Percentiles rank a stretch among this genome's conserved stretches.
These are phyloP conservation scores for Cettia cetti DNA, from an alignment of 2,113 vertebrate species.

Conservation along the genomic window DNA sequence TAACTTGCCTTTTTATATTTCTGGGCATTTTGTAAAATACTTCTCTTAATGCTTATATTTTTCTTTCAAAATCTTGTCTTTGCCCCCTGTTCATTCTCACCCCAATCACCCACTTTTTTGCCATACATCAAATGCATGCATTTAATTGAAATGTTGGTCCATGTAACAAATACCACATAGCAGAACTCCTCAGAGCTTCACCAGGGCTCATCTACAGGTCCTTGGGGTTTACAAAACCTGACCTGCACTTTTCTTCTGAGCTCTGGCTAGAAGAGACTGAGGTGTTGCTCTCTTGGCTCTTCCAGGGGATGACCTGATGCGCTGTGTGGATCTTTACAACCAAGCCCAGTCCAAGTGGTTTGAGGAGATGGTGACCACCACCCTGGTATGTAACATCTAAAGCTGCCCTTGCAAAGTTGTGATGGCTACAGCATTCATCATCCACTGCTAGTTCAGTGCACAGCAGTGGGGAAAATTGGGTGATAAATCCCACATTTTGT, in stretches of 20 bases:
- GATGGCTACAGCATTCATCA: rapidly evolving
- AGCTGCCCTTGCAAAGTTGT: not conserved
- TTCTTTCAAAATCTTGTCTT: not conserved
- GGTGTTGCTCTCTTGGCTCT: not conserved
- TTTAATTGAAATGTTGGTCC: not conserved
- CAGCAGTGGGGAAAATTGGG: not conserved
- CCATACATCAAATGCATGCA: not conserved
- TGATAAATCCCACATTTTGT: not conserved
- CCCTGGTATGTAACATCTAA: conserved; percentile 79
- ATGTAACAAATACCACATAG: not conserved
- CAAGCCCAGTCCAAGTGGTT: conserved; percentile 99
- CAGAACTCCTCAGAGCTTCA: not conserved
- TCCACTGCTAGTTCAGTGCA: not conserved
- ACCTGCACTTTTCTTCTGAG: not conserved
- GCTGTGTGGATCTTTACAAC: conserved; percentile 97
- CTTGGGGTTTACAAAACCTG: not conserved
- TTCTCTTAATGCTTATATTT: not conserved
- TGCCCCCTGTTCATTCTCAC: not conserved
- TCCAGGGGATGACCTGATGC: conserved; percentile 94
- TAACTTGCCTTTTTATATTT: not conserved
- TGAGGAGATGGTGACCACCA: conserved; percentile 98
- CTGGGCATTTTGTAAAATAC: not conserved
- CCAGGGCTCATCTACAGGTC: not conserved
- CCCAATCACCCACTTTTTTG: not conserved
- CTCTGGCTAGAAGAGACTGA: not conserved